phyloP scores from a whole-genome alignment of 2,888 invertebrate species.

The Hypselothyrea guttata region DNA sequence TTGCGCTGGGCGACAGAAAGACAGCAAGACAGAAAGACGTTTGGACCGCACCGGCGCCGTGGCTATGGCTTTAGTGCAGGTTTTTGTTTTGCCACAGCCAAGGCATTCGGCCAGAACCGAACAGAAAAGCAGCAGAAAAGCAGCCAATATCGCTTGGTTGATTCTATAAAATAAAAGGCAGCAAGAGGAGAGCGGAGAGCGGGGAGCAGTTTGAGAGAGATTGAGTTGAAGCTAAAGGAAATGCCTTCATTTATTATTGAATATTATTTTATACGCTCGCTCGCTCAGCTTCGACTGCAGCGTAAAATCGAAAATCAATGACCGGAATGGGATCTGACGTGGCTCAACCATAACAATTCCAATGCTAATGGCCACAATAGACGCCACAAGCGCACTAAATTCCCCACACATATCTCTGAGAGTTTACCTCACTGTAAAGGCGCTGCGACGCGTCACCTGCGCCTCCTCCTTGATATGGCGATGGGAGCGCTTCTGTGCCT shows the following conservation, averaged over 20 bases:
- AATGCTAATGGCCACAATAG: conserved; percentile 69
- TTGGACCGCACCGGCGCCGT: conserved; percentile 42
- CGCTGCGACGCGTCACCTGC: conserved; percentile 89
- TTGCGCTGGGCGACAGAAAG: conserved; percentile 11
- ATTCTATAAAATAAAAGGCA: conserved; percentile 62
- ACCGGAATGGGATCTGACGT: conserved; percentile 56
- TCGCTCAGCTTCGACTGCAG: conserved; percentile 45
- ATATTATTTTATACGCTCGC: conserved; percentile 76
- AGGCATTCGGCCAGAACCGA: conserved; percentile 44
- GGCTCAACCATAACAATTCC: conserved; percentile 64
- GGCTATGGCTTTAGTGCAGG: conserved; percentile 43
- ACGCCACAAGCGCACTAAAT: conserved; percentile 9
- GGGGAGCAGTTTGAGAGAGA: not conserved
- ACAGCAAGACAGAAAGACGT: conserved; percentile 17
- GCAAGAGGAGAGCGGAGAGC: not conserved
- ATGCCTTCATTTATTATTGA: conserved; percentile 78
- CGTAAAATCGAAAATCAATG: conserved; percentile 76
- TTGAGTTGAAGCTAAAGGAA: conserved; percentile 51
- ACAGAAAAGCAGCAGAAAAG: conserved; percentile 14
- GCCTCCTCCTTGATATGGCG: conserved; percentile 86
- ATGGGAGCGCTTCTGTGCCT: conserved; percentile 89
- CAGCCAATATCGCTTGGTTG: conserved; percentile 58
- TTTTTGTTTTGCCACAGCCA: conserved; percentile 58
- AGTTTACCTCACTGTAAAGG: conserved; percentile 89
- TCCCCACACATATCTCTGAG: not conserved